Conservation (phyloP, 2,797 vertebrate species). For the Tokudaia tokunoshimensis region DNA sequence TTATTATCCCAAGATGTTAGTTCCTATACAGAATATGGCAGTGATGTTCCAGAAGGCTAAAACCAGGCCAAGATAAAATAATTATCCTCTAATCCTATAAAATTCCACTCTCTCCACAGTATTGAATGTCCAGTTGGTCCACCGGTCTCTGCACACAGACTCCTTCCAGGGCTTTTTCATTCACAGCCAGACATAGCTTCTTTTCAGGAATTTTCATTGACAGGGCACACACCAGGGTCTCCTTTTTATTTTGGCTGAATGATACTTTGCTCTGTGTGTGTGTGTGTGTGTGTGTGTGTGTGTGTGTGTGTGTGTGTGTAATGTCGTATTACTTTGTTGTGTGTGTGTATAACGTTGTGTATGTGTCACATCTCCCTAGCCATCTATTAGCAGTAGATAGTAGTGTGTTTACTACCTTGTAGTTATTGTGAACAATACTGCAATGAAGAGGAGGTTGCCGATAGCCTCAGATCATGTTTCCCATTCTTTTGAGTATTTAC, state of each 20-base stretch:
- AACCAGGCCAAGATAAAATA: background rate
- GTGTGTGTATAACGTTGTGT: background rate
- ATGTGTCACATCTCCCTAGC: background rate
- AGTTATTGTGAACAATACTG: background rate
- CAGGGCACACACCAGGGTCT: background rate
- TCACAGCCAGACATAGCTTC: background rate
- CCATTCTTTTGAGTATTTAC: background rate
- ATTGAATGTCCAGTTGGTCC: background rate
- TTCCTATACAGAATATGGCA: background rate
- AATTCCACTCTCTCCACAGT: background rate
- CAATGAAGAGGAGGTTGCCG: background rate
- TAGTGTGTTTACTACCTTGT: background rate
- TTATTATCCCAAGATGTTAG: background rate
- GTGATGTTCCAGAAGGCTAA: background rate
- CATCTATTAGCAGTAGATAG: background rate
- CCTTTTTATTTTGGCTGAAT: background rate
- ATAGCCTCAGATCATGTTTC: background rate
- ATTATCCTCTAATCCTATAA: background rate
- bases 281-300: background rate
- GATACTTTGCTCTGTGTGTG: background rate
- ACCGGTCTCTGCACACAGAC: background rate
- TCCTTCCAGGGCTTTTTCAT: background rate
- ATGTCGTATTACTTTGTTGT: background rate
- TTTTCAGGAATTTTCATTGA: background rate
- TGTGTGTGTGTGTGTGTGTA: background rate